phyloP scores from a whole-genome alignment of 1,140 invertebrate genomes.

The Lamellibrachia luymesi region DNA sequence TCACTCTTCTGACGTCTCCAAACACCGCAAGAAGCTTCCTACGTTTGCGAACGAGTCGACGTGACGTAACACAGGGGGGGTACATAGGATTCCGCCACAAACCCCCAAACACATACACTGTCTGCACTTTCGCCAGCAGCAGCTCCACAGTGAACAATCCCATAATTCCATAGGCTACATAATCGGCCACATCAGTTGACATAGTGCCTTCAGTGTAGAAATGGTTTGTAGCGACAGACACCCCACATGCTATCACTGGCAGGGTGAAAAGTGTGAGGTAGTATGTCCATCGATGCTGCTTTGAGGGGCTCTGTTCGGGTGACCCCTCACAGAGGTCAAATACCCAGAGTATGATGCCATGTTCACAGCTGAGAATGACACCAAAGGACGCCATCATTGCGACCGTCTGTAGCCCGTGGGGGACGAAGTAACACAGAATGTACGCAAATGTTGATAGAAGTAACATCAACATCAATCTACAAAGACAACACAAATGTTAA shows the following conservation, averaged over 20 bases:
- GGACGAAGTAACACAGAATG: slow-evolving; percentile 43
- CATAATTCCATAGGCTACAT: slow-evolving; percentile 45
- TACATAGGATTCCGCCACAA: slow-evolving; percentile 49
- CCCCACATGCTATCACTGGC: slow-evolving; percentile 36
- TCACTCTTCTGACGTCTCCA: slow-evolving; percentile 40
- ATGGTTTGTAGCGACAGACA: slow-evolving; percentile 34
- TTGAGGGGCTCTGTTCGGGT: slow-evolving; percentile 9
- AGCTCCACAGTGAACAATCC: slow-evolving; percentile 48
- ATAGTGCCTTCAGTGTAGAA: slow-evolving; percentile 17
- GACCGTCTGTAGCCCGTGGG: slow-evolving; percentile 37
- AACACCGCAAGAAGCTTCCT: slow-evolving; percentile 33
- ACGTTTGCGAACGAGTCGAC: slow-evolving; percentile 29
- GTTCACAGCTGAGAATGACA: slow-evolving; percentile 51
- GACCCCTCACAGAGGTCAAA: not conserved
- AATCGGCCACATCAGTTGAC: slow-evolving; percentile 31
- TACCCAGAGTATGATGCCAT: slow-evolving; percentile 38
- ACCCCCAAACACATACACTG: slow-evolving; percentile 49
- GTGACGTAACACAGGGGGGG: slow-evolving; percentile 32
- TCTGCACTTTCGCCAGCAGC: slow-evolving; percentile 44
- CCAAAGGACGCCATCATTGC: slow-evolving; percentile 44
- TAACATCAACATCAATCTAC: slow-evolving; percentile 42
- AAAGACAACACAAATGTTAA: slow-evolving; percentile 25
- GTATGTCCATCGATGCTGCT: slow-evolving; percentile 27
- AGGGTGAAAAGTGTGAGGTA: slow-evolving; percentile 29
- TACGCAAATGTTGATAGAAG: slow-evolving; percentile 40